Conservation (phyloP, 2,113 vertebrate genomes). For the Albula goreensis region DNA sequence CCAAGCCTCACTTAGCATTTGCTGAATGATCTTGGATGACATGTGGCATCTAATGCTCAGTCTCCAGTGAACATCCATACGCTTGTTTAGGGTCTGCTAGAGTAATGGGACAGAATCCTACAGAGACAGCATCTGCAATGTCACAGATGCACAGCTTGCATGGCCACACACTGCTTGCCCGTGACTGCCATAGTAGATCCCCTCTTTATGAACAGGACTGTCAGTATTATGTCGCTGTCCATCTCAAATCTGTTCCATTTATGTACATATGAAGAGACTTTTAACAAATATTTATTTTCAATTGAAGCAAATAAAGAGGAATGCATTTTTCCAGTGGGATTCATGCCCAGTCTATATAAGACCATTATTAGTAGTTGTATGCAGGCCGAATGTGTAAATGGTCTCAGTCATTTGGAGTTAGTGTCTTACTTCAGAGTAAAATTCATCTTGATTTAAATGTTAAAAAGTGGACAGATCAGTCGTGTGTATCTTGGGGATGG, state of each 20-base stretch:
- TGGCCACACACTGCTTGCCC: background rate
- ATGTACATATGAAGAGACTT: background rate
- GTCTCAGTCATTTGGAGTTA: background rate
- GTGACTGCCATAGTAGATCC: background rate
- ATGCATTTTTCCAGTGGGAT: background rate
- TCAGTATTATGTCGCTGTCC: background rate
- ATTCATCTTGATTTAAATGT: constrained; percentile 15
- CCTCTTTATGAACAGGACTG: background rate
- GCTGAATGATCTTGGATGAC: background rate
- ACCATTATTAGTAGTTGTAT: background rate
- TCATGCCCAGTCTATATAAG: too few species aligned
- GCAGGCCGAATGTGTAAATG: background rate
- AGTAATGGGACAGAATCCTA: background rate
- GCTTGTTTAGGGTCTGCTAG: background rate
- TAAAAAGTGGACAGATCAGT: background rate
- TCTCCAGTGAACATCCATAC: background rate
- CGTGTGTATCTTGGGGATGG: background rate
- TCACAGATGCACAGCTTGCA: background rate
- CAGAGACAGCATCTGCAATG: background rate
- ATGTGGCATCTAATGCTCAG: background rate
- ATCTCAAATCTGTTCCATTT: background rate
- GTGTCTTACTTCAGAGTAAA: background rate
- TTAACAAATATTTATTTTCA: background rate
- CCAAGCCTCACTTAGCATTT: background rate
- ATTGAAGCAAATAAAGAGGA: background rate